Percentiles rank a stretch among this genome's conserved stretches.
phyloP scores from a whole-genome alignment of 2,888 invertebrate species.

The Eumacrocentrus americanus region DNA sequence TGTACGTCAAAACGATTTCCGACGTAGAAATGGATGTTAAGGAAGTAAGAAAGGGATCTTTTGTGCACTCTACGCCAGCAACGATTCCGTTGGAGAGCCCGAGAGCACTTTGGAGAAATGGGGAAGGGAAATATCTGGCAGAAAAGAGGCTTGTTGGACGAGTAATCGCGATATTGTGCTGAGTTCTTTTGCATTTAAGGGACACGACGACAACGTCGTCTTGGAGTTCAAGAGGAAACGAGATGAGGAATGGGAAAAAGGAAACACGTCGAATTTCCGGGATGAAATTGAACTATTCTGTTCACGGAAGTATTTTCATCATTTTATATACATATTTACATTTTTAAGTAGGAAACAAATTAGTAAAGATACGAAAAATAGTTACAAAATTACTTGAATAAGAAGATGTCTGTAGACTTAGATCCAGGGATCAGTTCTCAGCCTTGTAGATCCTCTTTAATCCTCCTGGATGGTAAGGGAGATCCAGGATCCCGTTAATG shows the following conservation, averaged over 20 bases:
- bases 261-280: conserved; percentile 16
- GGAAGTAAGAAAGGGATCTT: conserved; percentile 22
- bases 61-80: conserved; percentile 12
- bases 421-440: not conserved
- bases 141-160: conserved; percentile 15
- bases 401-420: not conserved
- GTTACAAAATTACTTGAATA: not conserved
- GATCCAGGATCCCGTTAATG: conserved; percentile 9
- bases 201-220: conserved; percentile 1
- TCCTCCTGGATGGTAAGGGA: conserved; percentile 3
- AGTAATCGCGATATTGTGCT: conserved; percentile 28
- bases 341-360: not conserved
- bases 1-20: conserved; percentile 15
- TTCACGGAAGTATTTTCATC: not conserved
- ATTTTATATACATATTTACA: not conserved
- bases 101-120: conserved; percentile 13
- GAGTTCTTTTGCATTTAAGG: conserved; percentile 25
- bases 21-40: conserved; percentile 27
- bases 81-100: conserved; percentile 1
- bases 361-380: too few species aligned
- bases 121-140: conserved; percentile 16
- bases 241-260: not conserved
- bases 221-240: conserved; percentile 1
- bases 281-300: conserved; percentile 11
- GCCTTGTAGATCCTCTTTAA: conserved; percentile 9